Percentiles rank a stretch among this genome's conserved stretches.
phyloP scores from a whole-genome alignment of 2,113 vertebrate genomes.

The Speoplatyrhinus poulsoni region DNA sequence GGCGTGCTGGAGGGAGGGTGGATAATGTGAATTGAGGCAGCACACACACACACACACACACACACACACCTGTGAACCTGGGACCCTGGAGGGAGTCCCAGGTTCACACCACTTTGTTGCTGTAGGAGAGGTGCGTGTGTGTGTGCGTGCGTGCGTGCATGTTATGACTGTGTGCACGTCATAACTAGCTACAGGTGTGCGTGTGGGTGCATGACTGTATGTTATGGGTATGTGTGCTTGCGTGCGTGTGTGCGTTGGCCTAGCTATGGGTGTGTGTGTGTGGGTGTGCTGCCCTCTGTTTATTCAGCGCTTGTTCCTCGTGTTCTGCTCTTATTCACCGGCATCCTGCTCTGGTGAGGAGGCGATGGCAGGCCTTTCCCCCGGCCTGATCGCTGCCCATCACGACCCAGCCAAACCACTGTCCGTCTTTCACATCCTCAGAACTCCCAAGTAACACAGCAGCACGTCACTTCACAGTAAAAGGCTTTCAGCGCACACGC shows the following conservation, averaged over 20 bases:
- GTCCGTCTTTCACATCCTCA: conserved; percentile 34
- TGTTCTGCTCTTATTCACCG: conserved; percentile 54
- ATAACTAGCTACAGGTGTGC: too few species aligned
- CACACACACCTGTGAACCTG: too few species aligned
- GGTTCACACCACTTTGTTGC: conserved; percentile 54
- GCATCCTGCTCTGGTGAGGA: conserved; percentile 63
- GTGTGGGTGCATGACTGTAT: conserved; percentile 15
- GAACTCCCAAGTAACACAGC: conserved; percentile 33
- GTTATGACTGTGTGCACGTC: neutral
- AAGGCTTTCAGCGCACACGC: neutral
- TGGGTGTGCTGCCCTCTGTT: conserved; percentile 42
- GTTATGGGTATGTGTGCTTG: conserved; percentile 46
- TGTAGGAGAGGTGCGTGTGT: conserved; percentile 38
- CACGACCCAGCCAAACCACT: conserved; percentile 42
- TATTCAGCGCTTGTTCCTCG: conserved; percentile 57
- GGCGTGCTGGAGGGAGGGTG: conserved; percentile 39
- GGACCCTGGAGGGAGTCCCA: conserved; percentile 14
- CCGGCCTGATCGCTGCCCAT: conserved; percentile 57
- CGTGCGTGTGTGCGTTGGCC: conserved; percentile 34
- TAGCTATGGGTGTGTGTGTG: conserved; percentile 27
- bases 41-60: neutral
- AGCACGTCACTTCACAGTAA: conserved; percentile 34
- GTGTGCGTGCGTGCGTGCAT: conserved; percentile 19
- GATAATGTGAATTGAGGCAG: conserved; percentile 28
- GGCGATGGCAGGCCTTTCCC: conserved; percentile 48